Evolutionary conservation across 2,888 invertebrate genomes (phyloP), one percentile per base, ranked within the genome.

Genomic region (Apodemia zela): DNA sequence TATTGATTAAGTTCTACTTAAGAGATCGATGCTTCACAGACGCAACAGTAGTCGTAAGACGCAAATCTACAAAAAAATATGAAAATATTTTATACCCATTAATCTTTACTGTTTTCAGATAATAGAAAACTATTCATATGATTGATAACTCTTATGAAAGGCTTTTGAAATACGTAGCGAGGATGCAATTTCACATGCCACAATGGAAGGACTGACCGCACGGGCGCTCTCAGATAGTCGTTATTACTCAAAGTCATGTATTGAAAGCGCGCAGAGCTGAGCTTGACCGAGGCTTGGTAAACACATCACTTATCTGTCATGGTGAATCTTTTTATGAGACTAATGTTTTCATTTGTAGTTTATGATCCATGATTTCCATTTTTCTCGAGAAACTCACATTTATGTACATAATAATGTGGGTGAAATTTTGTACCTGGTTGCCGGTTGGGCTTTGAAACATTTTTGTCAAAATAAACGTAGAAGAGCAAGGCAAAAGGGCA

Each of bases 241-340:
- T 73, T 75, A 84, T 72, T 70, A 72, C 81, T 84, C 82, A 82
- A 84, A 82, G 83, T 80, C 78, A 75, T 74, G 74, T 78, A 81
- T 80, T 80, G 81, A 78, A 81, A 79, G 82, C 82, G 84, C 71
- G 70, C 71, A 4, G 71, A 73, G 71, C 70, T 74, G 68, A 76
- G 74, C 72, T 74, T 75, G 75, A 78, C 76, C 76, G 73, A 77
- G 74, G 74, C 73, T 72, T 69, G 66, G 72, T 82, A 81, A 83
- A 84, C 81, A 83, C 84, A 87, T 87, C 86, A 82, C 77, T 87
- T 81, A 85, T 80, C 76, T 79, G 84, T 83, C 84, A 81, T 69
- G 59, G 73, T 68, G 77, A 77, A 78, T 81, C 79, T 79, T 74
- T 73, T 74, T 74, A 75, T 35, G 33, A 59, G 17, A 58, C 58